Conservation (phyloP, 2,888 invertebrate species). For the Halictus ligatus region DNA sequence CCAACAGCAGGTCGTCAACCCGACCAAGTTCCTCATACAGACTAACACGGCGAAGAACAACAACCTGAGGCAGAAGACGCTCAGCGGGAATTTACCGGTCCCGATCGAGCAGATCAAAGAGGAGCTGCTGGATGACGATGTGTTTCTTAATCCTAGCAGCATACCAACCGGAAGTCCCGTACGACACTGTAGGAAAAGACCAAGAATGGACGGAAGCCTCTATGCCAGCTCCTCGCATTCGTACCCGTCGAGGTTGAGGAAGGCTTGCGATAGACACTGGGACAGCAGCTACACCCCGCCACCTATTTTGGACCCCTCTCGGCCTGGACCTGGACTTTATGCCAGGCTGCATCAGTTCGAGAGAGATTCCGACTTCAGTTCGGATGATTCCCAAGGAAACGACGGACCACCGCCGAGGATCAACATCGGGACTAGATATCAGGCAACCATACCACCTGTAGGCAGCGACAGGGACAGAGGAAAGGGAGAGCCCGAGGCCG, state of each 20-base stretch:
- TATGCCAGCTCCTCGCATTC: slow-evolving; percentile 84
- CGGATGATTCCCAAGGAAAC: slow-evolving; percentile 82
- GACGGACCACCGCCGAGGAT: slow-evolving; percentile 89
- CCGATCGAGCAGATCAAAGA: slow-evolving; percentile 86
- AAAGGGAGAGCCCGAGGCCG: slow-evolving; percentile 85
- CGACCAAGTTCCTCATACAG: slow-evolving; percentile 82
- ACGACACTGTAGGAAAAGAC: slow-evolving; percentile 88
- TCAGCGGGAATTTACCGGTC: slow-evolving; percentile 74
- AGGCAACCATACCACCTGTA: slow-evolving; percentile 90
- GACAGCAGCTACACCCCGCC: slow-evolving; percentile 93
- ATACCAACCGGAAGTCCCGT: slow-evolving; percentile 88
- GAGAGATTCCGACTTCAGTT: slow-evolving; percentile 81
- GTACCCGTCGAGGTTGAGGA: slow-evolving; percentile 83
- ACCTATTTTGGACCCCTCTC: slow-evolving; percentile 96
- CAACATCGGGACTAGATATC: slow-evolving; percentile 94
- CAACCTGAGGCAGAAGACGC: slow-evolving; percentile 75
- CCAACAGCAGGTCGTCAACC: slow-evolving; percentile 80
- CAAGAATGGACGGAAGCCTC: slow-evolving; percentile 86
- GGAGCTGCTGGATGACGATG: slow-evolving; percentile 89
- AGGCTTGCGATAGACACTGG: slow-evolving; percentile 82
- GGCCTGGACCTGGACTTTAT: slow-evolving; percentile 94
- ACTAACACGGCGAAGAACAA: slow-evolving; percentile 70
- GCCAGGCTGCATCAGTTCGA: slow-evolving; percentile 83
- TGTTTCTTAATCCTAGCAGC: slow-evolving; percentile 92
- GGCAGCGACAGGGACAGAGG: slow-evolving; percentile 84